Conservation (phyloP, 2,113 vertebrate species). For the Varanus komodoensis region DNA sequence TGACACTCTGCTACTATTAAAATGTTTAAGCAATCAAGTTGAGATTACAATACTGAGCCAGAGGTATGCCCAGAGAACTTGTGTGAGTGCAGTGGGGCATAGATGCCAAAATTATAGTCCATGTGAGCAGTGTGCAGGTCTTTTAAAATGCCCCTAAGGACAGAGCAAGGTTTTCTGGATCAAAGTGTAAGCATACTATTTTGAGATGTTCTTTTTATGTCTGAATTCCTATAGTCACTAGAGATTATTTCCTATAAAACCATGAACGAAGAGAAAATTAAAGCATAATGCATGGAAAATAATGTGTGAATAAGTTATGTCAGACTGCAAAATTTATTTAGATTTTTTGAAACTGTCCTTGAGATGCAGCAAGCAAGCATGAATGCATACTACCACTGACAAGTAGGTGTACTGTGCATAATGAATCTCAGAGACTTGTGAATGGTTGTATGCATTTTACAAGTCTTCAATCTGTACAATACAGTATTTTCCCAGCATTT, state of each 20-base stretch:
- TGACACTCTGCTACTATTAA: neutral
- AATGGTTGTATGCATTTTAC: neutral
- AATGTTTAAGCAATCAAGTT: neutral
- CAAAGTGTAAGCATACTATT: neutral
- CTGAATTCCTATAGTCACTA: neutral
- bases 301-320: neutral
- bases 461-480: neutral
- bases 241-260: neutral
- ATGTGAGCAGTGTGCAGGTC: too few species aligned
- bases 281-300: neutral
- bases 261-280: neutral
- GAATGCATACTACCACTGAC: too few species aligned
- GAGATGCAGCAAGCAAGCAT: neutral
- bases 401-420: neutral
- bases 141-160: neutral
- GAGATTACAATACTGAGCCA: neutral
- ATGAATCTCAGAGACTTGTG: neutral
- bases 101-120: neutral
- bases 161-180: neutral
- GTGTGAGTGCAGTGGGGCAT: neutral
- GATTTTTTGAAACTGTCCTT: neutral
- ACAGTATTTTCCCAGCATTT: neutral
- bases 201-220: neutral
- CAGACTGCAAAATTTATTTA: neutral
- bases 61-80: neutral